A percentile compares a stretch with the other conserved stretches of the same genome.
These are phyloP conservation scores for Anguilla megastoma DNA, from an alignment of 2,797 vertebrate species.

Conservation along the genomic window DNA sequence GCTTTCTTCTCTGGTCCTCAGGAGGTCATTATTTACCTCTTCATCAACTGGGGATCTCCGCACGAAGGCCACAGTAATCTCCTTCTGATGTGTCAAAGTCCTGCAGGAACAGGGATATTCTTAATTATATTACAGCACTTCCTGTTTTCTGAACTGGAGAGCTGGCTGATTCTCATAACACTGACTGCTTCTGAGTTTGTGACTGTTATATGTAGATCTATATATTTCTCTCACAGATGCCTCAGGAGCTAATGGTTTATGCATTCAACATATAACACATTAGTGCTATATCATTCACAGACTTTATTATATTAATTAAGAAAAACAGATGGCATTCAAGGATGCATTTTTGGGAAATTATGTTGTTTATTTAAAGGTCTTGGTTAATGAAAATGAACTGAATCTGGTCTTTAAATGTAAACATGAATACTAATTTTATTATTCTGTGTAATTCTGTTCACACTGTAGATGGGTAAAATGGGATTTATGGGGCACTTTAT, in stretches of 20 bases:
- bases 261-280: background rate
- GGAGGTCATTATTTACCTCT: constrained; percentile 51
- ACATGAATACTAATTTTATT: background rate
- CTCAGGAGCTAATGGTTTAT: background rate
- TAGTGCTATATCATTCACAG: background rate
- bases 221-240: background rate
- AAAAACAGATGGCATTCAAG: background rate
- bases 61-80: constrained; percentile 55
- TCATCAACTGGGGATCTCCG: constrained; percentile 58
- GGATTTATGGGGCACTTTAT: background rate
- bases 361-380: background rate
- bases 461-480: background rate
- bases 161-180: background rate
- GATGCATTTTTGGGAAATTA: background rate
- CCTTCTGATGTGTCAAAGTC: constrained; percentile 12
- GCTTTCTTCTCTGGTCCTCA: constrained; percentile 49
- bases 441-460: background rate
- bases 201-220: background rate
- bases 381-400: background rate
- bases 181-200: background rate
- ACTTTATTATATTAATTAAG: background rate
- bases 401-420: background rate
- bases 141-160: background rate
- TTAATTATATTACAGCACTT: background rate
- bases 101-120: background rate